Conservation (phyloP, 2,888 invertebrate genomes). For the Rhorus exstirpatorius region DNA sequence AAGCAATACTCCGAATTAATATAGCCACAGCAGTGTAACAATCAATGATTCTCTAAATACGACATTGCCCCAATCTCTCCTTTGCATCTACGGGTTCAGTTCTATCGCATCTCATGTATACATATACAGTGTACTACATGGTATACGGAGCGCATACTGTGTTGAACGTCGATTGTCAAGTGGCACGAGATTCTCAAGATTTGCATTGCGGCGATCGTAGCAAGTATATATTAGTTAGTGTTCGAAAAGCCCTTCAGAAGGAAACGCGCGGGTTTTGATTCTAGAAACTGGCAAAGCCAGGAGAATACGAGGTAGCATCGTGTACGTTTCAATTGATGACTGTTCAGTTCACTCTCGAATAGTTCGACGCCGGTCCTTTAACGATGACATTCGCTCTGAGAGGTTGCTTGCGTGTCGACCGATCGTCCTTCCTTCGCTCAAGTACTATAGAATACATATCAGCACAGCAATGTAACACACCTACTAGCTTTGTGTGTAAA, state of each 20-base stretch:
- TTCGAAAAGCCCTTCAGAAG: conserved; percentile 34
- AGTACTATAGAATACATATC: not conserved
- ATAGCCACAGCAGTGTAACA: not conserved
- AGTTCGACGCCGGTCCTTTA: conserved; percentile 42
- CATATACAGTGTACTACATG: conserved; percentile 16
- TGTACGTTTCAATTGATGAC: conserved; percentile 43
- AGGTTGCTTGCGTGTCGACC: conserved; percentile 56
- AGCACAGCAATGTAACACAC: not conserved
- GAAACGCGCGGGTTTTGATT: conserved; percentile 33
- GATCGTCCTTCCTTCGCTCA: conserved; percentile 33
- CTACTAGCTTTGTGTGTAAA: not conserved
- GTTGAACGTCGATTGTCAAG: conserved; percentile 55
- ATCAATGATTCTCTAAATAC: not conserved
- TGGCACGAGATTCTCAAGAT: conserved; percentile 51
- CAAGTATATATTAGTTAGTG: conserved; percentile 41
- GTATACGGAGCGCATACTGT: not conserved
- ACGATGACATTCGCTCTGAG: conserved; percentile 57
- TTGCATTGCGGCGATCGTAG: conserved; percentile 54
- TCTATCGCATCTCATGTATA: conserved; percentile 2
- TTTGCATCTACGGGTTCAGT: conserved; percentile 8
- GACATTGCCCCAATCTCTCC: not conserved
- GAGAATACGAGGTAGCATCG: conserved; percentile 7
- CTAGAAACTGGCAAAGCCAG: conserved; percentile 20
- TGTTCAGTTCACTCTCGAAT: conserved; percentile 43
- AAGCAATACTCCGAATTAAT: not conserved